A percentile compares a stretch with the other conserved stretches of the same genome.
Conservation (phyloP, 53 echinoderm and acorn worm genomes). For the Apostichopus leukothele region DNA sequence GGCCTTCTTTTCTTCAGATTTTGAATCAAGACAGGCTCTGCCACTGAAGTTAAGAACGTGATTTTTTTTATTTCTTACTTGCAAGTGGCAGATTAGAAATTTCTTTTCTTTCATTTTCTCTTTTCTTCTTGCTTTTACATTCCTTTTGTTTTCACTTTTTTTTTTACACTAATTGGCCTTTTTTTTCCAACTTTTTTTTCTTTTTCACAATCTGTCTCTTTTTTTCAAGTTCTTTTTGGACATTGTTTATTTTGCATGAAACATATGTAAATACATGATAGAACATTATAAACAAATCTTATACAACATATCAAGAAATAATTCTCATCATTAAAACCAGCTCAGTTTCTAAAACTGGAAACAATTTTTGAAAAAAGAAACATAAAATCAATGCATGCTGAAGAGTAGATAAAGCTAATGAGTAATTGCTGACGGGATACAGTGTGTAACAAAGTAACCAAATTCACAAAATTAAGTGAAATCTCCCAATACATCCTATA, state of each 20-base stretch:
- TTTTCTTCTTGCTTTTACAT: too few species aligned
- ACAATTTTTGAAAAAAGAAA: neutral
- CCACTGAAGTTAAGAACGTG: neutral
- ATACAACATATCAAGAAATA: neutral
- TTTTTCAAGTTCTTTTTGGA: neutral
- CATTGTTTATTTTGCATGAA: slow-evolving; percentile 40
- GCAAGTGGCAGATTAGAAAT: neutral
- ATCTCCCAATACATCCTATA: too few species aligned
- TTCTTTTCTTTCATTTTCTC: neutral
- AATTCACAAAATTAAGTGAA: too few species aligned
- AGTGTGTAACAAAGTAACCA: neutral
- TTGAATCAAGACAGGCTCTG: neutral
- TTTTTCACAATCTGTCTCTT: neutral
- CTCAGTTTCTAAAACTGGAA: slow-evolving; percentile 2
- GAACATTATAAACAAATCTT: slow-evolving; percentile 28
- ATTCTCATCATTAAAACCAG: neutral
- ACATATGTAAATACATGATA: slow-evolving; percentile 36
- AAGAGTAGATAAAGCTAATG: neutral
- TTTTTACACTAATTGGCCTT: neutral
- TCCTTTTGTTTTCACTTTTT: neutral
- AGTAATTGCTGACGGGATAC: neutral
- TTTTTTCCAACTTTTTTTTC: slow-evolving; percentile 12
- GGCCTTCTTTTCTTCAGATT: neutral
- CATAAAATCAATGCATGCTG: neutral
- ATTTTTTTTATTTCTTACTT: neutral